A percentile compares a stretch with the other conserved stretches of the same genome.
These are phyloP conservation scores for Drosophila takahashii DNA, from an alignment of 1,140 invertebrate genomes.

Conservation along the genomic window DNA sequence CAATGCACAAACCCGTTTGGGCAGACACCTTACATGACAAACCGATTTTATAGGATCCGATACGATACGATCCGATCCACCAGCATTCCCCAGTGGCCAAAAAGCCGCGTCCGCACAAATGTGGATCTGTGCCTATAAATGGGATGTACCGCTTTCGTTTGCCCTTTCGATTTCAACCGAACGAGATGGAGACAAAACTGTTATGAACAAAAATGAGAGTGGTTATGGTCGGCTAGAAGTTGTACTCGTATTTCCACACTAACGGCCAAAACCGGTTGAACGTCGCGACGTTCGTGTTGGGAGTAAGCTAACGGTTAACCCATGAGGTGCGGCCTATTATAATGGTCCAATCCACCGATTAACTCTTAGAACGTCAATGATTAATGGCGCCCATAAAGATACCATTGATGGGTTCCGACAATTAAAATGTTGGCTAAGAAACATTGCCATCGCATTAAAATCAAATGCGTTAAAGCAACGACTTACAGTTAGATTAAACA, in stretches of 20 bases:
- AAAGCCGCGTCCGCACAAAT: constrained; percentile 10
- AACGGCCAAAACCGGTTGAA: constrained; percentile 60
- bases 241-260: constrained; percentile 42
- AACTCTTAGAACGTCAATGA: not conserved
- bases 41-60: constrained; percentile 8
- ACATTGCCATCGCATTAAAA: not conserved
- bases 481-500: not conserved
- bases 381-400: constrained; percentile 18
- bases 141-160: constrained; percentile 58
- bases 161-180: constrained; percentile 74
- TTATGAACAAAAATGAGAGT: constrained; percentile 65
- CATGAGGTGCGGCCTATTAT: constrained; percentile 25
- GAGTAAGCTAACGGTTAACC: constrained; percentile 34
- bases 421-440: not conserved
- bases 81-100: constrained; percentile 44
- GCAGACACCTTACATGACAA: constrained; percentile 63
- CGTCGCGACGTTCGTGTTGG: constrained; percentile 26
- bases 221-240: constrained; percentile 71
- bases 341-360: constrained; percentile 8
- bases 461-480: not conserved
- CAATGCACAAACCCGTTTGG: constrained; percentile 72
- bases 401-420: not conserved
- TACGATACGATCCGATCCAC: constrained; percentile 1
- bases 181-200: constrained; percentile 23
- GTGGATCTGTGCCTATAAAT: constrained; percentile 12